Evolutionary conservation across 2,797 vertebrate genomes (phyloP), one percentile per base, ranked within the genome.

Genomic region (Sparus aurata): DNA sequence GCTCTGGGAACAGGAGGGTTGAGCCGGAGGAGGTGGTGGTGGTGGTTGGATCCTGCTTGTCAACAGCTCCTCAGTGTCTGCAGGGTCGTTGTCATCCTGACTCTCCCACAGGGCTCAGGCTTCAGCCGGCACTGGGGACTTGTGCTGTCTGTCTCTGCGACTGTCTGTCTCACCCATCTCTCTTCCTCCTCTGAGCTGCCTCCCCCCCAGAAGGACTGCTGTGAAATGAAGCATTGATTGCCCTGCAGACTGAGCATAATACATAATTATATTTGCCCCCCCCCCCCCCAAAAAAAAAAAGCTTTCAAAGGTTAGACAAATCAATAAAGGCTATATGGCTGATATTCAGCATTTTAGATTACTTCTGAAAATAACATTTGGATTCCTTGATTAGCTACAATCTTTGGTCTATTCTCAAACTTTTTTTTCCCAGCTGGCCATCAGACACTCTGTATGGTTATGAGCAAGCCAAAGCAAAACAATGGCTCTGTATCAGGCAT

Each of bases 221-320:
- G 85, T 90, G 90, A 92, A 92, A 93, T 87, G 87, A 89, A 90
- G 88, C 91, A 92, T 92, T 90, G 92, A 91, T 92, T 92, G 91
- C 83, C 87, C 83, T 83, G 89, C 82, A 87, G 77, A 86, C 58
- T 27, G 78, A 89, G 88, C 69, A 77, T 90, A 90, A 90, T 87
- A 88, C 79, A 90, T 92, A 91, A 93, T 92, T 88, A 92, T 94
- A 91, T 85, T 85, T 89, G 85, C 30, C 53, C 75, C 57, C 47
- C 65, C 27, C 34, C 5, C 38, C 46, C 61, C 20, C 52, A 41
- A 10, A 43, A 27, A 16, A n/a, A 34, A 34, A 34, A 6, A 38
- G 69, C 79, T 85, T 63, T 78, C 67, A 78, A 79, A 89, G 76
- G 66, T 55, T 87, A 87, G 73, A 85, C 47, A 80, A 85, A 79